phyloP scores from a whole-genome alignment of 2,797 vertebrate species.

The Bovichtus variegatus region DNA sequence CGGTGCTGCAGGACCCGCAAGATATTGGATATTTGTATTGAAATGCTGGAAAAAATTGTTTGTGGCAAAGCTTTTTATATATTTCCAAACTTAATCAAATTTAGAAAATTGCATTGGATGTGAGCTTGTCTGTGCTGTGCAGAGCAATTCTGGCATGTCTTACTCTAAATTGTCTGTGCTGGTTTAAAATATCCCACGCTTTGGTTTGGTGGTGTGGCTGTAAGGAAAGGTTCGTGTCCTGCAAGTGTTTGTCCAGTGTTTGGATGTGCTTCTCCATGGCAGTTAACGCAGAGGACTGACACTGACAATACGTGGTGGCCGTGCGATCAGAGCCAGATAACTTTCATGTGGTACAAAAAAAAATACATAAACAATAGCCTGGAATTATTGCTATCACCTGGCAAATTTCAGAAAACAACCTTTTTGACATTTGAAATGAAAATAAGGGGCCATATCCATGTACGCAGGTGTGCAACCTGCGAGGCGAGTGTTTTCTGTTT shows the following conservation, averaged over 20 bases:
- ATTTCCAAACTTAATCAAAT: neutral
- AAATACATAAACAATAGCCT: neutral
- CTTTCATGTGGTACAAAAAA: conserved; percentile 16
- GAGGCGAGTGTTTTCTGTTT: conserved; percentile 1
- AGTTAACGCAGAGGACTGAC: neutral
- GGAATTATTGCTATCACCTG: neutral
- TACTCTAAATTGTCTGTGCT: conserved; percentile 5
- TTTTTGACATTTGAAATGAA: neutral
- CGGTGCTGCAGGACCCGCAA: neutral
- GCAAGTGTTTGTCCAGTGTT: conserved; percentile 39
- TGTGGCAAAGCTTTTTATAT: neutral
- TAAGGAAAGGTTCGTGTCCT: conserved; percentile 21
- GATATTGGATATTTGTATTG: neutral
- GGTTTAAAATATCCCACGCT: conserved; percentile 12
- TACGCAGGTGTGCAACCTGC: conserved; percentile 2
- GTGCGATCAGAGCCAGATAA: neutral
- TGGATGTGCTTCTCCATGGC: conserved; percentile 26
- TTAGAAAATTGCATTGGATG: neutral
- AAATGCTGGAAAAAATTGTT: conserved; percentile 1
- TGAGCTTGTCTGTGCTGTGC: neutral
- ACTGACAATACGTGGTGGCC: neutral
- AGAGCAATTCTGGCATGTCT: neutral
- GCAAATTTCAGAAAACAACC: neutral
- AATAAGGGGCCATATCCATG: neutral
- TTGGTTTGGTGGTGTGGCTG: conserved; percentile 34